phyloP scores from a whole-genome alignment of 1,140 invertebrate species.

The Chrysopa pallens region DNA sequence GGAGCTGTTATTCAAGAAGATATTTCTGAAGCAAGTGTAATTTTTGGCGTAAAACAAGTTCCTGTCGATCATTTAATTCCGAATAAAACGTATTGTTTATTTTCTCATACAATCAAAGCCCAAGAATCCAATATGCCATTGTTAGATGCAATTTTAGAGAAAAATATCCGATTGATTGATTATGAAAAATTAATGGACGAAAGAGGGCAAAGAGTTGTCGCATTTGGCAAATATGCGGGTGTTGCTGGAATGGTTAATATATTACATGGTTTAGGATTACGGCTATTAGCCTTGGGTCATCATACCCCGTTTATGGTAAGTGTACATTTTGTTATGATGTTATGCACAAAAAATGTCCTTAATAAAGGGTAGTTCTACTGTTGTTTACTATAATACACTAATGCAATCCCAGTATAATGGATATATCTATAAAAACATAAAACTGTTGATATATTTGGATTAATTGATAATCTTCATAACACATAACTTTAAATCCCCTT shows the following conservation, averaged over 20 bases:
- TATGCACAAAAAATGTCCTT: slow-evolving; percentile 1
- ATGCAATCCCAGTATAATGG: too few species aligned
- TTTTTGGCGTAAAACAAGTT: slow-evolving; percentile 96
- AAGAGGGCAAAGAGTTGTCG: slow-evolving; percentile 78
- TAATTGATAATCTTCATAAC: too few species aligned
- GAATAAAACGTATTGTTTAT: slow-evolving; percentile 95
- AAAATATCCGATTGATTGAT: slow-evolving; percentile 92
- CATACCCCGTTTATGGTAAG: slow-evolving; percentile 97
- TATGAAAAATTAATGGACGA: slow-evolving; percentile 93
- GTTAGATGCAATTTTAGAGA: slow-evolving; percentile 87
- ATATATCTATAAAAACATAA: too few species aligned
- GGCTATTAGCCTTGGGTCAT: slow-evolving; percentile 88
- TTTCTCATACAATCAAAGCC: slow-evolving; percentile 98
- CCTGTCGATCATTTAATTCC: slow-evolving; percentile 86
- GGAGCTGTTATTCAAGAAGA: slow-evolving; percentile 92
- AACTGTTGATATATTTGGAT: too few species aligned
- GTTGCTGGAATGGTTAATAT: slow-evolving; percentile 99
- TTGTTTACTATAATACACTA: too few species aligned
- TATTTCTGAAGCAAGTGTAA: slow-evolving; percentile 85
- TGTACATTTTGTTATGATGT: neutral
- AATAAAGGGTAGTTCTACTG: too few species aligned
- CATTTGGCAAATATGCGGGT: slow-evolving; percentile 97
- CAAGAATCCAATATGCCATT: slow-evolving; percentile 97
- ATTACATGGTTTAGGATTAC: slow-evolving; percentile 84
- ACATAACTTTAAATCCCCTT: too few species aligned